Evolutionary conservation across 2,113 vertebrate genomes (phyloP).

Genomic region (Meles meles): DNA sequence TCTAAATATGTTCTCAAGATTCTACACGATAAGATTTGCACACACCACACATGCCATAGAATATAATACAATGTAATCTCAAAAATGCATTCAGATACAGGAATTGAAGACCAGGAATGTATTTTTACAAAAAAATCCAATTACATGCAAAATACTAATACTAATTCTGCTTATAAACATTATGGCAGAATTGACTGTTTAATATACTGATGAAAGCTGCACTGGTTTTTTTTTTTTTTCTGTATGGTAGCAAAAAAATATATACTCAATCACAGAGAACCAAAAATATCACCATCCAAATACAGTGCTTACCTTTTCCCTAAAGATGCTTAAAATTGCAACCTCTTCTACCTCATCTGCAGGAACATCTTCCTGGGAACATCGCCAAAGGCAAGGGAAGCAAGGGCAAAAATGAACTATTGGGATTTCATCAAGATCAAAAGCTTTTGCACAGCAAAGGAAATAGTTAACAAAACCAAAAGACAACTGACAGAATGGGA

Average conservation of each 20-base stretch:
- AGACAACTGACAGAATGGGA: too few species aligned
- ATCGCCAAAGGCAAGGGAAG: too few species aligned
- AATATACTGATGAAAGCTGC: not conserved
- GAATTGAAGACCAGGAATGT: not conserved
- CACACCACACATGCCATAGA: not conserved
- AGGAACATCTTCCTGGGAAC: too few species aligned
- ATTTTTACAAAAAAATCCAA: not conserved
- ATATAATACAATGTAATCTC: not conserved
- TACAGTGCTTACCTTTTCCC: not conserved
- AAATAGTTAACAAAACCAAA: too few species aligned
- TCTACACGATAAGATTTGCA: not conserved
- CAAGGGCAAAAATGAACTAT: too few species aligned
- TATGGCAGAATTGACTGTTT: not conserved
- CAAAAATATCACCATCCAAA: not conserved
- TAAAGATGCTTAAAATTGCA: not conserved
- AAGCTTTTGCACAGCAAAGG: too few species aligned
- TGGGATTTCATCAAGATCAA: too few species aligned
- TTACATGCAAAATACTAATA: not conserved
- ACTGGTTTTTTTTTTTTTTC: too few species aligned
- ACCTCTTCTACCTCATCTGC: too few species aligned
- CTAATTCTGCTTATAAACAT: not conserved
- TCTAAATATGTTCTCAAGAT: not conserved
- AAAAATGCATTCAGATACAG: not conserved
- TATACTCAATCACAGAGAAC: not conserved
- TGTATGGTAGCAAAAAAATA: not conserved